Base-by-base conservation (phyloP, 2,113 vertebrate species). In the Gymnogyps californianus region DNA sequence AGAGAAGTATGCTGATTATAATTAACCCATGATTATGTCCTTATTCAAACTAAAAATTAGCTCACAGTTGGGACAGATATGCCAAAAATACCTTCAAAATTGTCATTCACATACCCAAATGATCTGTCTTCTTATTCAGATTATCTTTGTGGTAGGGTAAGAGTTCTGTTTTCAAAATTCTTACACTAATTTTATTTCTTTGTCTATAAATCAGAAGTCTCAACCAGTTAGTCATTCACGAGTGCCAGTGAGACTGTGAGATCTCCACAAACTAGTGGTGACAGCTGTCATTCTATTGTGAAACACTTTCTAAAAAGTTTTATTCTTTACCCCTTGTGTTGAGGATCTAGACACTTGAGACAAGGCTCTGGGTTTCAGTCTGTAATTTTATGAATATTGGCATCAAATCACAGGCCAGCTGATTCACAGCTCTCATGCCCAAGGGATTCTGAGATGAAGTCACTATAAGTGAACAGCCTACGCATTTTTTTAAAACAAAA, bases 241-340 rank as follows among this genome's bases (percentile, higher is more conserved):
- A 90, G 75, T 92, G 86, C 90, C 52, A 42, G 87, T 65, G 83
- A 87, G 74, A 89, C 34, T 87, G n/a, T 81, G 77, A 71, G 76
- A 71, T 49, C 61, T 34, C 42, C 61, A 77, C 74, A 85, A 95
- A 96, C 80, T 84, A 65, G 54, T 49, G 61, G 38, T 97, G 97
- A 95, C 96, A 97, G 96, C 96, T 97, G 95, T 95, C 97, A 97
- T 40, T 83, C 72, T 85, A 76, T 82, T 85, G 90, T 87, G 87
- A 96, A 96, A 52, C 58, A 84, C 65, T 96, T 97, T 96, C 71
- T 91, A 74, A 87, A 97, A 97, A 95, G 88, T 97, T 98, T 97
- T 95, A 84, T 97, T 95, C 95, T 97, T 97, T 93, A 89, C 40
- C 65, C 82, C 94, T 94, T 89, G 55, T 96, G 89, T 62, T 95